Evolutionary conservation across 2,888 invertebrate genomes (phyloP).

Genomic region (Aricia artaxerxes): DNA sequence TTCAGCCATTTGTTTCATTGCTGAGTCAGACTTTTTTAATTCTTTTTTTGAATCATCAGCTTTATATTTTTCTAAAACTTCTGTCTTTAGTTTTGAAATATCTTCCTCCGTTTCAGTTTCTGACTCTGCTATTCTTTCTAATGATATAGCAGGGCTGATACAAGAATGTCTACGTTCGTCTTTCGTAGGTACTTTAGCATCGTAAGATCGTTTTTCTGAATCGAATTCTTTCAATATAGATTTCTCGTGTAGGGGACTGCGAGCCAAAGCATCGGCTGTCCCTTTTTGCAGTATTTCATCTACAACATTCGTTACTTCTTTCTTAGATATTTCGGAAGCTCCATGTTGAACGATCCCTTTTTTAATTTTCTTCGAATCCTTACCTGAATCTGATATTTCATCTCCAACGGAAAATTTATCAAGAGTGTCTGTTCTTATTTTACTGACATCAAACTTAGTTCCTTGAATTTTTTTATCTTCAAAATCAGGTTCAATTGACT

Average conservation of each 20-base stretch:
- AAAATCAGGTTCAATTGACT: neutral
- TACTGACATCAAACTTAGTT: slow-evolving; percentile 66
- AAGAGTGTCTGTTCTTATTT: slow-evolving; percentile 69
- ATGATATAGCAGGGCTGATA: slow-evolving; percentile 72
- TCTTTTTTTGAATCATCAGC: slow-evolving; percentile 49
- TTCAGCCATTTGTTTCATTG: slow-evolving; percentile 78
- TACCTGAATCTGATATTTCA: slow-evolving; percentile 47
- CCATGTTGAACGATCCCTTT: slow-evolving; percentile 58
- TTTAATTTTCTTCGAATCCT: slow-evolving; percentile 51
- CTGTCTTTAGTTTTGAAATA: slow-evolving; percentile 46
- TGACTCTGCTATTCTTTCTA: slow-evolving; percentile 74
- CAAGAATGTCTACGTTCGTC: slow-evolving; percentile 74
- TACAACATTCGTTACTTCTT: slow-evolving; percentile 69
- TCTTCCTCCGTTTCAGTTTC: slow-evolving; percentile 73
- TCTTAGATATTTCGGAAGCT: slow-evolving; percentile 63
- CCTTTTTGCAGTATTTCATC: slow-evolving; percentile 72
- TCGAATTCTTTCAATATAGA: slow-evolving; percentile 64
- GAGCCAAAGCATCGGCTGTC: slow-evolving; percentile 61
- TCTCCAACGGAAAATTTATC: slow-evolving; percentile 62
- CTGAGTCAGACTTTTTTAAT: slow-evolving; percentile 73
- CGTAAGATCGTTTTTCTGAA: slow-evolving; percentile 69
- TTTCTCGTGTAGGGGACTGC: slow-evolving; percentile 66
- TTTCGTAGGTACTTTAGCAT: slow-evolving; percentile 71
- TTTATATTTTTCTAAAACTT: slow-evolving; percentile 45
- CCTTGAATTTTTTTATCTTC: slow-evolving; percentile 48